These are phyloP conservation scores for Setophaga petechia DNA, from an alignment of 2,113 vertebrate genomes.

Conservation along the genomic window DNA sequence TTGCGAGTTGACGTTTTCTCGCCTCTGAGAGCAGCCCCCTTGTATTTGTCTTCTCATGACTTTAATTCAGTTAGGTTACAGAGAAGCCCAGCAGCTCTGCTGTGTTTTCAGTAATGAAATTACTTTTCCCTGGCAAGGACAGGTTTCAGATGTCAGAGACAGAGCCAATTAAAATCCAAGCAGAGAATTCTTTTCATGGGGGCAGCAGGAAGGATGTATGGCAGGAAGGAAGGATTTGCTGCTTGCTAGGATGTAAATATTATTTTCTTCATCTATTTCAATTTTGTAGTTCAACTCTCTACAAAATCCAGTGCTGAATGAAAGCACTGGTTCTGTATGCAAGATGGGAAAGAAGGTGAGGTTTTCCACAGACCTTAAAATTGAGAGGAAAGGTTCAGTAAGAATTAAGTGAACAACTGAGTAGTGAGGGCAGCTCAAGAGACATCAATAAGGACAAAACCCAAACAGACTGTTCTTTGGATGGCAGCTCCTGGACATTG, in stretches of 20 bases:
- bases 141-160: slow-evolving; percentile 64
- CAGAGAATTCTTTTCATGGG: slow-evolving; percentile 34
- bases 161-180: slow-evolving; percentile 55
- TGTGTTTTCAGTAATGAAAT: slow-evolving; percentile 64
- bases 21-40: not conserved
- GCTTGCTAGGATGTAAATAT: slow-evolving; percentile 31
- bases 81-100: slow-evolving; percentile 63
- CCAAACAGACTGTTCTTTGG: not conserved
- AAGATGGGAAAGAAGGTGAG: not conserved
- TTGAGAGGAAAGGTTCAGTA: not conserved
- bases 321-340: not conserved
- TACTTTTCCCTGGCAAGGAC: slow-evolving; percentile 52
- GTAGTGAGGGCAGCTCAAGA: not conserved
- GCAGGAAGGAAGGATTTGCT: slow-evolving; percentile 45
- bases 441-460: not conserved
- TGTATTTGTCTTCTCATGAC: slow-evolving; percentile 50
- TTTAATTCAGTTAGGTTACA: slow-evolving; percentile 63
- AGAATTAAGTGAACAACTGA: not conserved
- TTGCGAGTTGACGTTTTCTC: slow-evolving; percentile 26
- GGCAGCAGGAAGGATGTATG: slow-evolving; percentile 39
- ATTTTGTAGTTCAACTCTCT: not conserved
- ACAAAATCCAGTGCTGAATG: not conserved
- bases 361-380: not conserved
- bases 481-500: not conserved
- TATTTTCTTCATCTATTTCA: slow-evolving; percentile 49